Base-by-base conservation (phyloP, 2,888 invertebrate genomes). In the Iselma pallidipennis region DNA sequence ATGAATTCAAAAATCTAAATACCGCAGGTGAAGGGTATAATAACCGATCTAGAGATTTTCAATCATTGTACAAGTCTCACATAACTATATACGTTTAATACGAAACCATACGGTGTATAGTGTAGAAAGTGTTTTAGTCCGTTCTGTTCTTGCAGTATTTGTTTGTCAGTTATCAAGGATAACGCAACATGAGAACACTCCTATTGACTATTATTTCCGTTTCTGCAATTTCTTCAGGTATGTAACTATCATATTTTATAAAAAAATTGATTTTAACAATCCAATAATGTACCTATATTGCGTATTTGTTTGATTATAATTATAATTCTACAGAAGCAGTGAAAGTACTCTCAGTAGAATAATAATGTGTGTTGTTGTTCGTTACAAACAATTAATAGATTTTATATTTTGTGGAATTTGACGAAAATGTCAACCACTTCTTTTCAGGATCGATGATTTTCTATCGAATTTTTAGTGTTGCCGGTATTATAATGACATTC, bases 151-250 rank as follows among this genome's bases (percentile, higher is more conserved):
- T 29, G 55, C 64, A 67, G 66, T 68, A 64, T 63, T 65, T 63
- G 64, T 66, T 66, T 66, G 68, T 73, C 72, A 76, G 77, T 78
- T 73, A 74, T 71, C 78, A 78, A 78, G 78, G 78, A 79, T 79
- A 79, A 73, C 68, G 69, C 76, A 72, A 74, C 76, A 79, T 79
- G 79, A 78, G 74, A 76, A 71, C 73, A 74, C 74, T 78, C 68
- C 70, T 76, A 68, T 71, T 75, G 4, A 72, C 68, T 56, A 71
- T 71, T 64, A 68, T 77, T 70, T 71, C 71, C 67, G 69, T 75
- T 58, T 63, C 75, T 65, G 70, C 74, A 68, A 66, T 73, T 60
- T 67, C 71, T 55, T 57, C 64, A 45, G 76, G 76, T 76, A 63
- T 71, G 76, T 76, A 66, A n/a, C 64, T 63, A 68, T 4, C 16